Evolutionary conservation across 2,797 vertebrate species (phyloP), one percentile per base, ranked within the genome.

Genomic region (Mareca strepera): DNA sequence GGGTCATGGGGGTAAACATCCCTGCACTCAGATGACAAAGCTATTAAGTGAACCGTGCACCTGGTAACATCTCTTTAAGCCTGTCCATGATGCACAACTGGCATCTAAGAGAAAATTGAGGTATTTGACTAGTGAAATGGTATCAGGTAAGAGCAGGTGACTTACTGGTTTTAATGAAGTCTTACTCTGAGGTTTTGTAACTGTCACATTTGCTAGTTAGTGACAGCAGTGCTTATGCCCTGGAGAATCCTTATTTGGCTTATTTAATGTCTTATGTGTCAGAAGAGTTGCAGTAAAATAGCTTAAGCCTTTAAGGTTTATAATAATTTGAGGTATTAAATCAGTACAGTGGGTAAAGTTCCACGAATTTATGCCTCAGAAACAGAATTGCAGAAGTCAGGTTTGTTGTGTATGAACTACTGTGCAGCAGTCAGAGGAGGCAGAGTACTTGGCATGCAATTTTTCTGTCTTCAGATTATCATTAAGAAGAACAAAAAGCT

Each of bases 381-480:
- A 76, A 4, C 9, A 68, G 2, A 80, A 67, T 3, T 79, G 68
- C 43, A 77, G 70, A 73, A 84, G 15, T 18, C 26, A n/a, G 18
- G 29, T 74, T 89, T 77, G 87, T 39, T 89, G 64, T 76, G 33
- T 60, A 43, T 86, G 73, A 78, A 50, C 50, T 56, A 3, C 77
- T 86, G 85, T 89, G 35, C 84, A 20, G 69, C 77, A 83, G 93
- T 43, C 73, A 78, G 94, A 88, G 86, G 75, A 91, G 96, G 64
- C 91, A 64, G 91, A 77, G 91, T 59, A 77, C 84, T 91, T 55
- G 84, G 95, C 92, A 50, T 79, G 72, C 72, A 44, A 39, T 92
- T 90, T 79, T 86, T 94, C 93, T 94, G 66, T 92, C 94, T 94
- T 94, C 69, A 94, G 85, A 73, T 94, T 96, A 85, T 91, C 48